Evolutionary conservation across 2,113 vertebrate genomes (phyloP).

Genomic region (Nerophis ophidion): DNA sequence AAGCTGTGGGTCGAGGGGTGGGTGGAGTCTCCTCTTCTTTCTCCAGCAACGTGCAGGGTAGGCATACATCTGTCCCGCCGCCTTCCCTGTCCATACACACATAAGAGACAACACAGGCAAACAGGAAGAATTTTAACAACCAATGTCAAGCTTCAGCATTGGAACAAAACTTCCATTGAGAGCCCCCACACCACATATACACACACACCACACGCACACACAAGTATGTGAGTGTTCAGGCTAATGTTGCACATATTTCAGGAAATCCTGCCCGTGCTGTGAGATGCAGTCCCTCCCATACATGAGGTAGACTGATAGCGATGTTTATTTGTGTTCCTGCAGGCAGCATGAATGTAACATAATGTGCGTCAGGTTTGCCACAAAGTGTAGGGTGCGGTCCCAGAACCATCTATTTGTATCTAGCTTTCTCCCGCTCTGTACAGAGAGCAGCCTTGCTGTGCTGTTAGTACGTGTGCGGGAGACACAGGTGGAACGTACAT

Average conservation of each 20-base stretch:
- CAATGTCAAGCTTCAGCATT: constrained; percentile 19
- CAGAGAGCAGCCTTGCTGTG: constrained; percentile 45
- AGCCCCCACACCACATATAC: not conserved
- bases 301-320: not conserved
- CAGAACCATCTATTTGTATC: constrained; percentile 63
- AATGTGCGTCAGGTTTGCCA: constrained; percentile 65
- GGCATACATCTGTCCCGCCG: constrained; percentile 93
- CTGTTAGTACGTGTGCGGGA: constrained; percentile 18
- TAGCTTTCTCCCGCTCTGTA: constrained; percentile 22
- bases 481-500: constrained; percentile 34
- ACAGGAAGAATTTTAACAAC: constrained; percentile 51
- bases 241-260: constrained; percentile 15
- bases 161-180: constrained; percentile 41
- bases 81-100: constrained; percentile 75
- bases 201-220: not conserved
- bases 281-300: not conserved
- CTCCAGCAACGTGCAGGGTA: constrained; percentile 98
- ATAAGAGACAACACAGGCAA: constrained; percentile 34
- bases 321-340: constrained; percentile 9
- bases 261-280: constrained; percentile 1
- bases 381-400: constrained; percentile 74
- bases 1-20: constrained; percentile 92
- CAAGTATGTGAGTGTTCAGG: constrained; percentile 12
- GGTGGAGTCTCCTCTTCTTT: constrained; percentile 93
- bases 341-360: constrained; percentile 57